Conservation (phyloP, 2,113 vertebrate genomes). For the Panthera tigris region DNA sequence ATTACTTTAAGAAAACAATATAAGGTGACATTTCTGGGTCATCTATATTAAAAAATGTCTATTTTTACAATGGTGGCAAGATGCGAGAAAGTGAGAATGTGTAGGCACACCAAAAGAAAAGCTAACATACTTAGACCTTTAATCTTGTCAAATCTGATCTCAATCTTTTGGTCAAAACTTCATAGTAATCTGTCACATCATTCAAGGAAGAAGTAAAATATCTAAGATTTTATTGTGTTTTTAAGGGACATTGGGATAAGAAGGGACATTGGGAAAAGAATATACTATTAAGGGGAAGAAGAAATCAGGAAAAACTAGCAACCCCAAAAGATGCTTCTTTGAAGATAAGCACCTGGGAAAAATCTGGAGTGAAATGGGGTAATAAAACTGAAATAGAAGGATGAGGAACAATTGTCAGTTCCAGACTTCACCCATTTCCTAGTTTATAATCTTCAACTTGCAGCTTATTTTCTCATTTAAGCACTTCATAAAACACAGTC, state of each 20-base stretch:
- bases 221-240: slow-evolving; percentile 4
- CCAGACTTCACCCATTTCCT: neutral
- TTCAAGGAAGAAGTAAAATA: neutral
- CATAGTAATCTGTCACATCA: neutral
- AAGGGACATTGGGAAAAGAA: neutral
- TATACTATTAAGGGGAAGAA: neutral
- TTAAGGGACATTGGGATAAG: neutral
- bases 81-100: neutral
- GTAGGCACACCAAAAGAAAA: neutral
- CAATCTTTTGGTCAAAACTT: neutral
- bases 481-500: neutral
- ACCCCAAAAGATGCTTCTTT: neutral
- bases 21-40: neutral
- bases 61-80: neutral
- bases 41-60: neutral
- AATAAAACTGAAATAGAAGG: neutral
- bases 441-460: neutral
- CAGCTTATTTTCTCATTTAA: slow-evolving; percentile 3
- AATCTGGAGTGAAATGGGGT: neutral
- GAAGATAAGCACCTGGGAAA: neutral
- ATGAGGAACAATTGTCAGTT: neutral
- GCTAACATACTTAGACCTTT: neutral
- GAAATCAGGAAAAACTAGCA: neutral
- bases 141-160: neutral
- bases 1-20: neutral